Percentiles rank a stretch among this genome's conserved stretches.
Conservation (phyloP, 2,888 invertebrate species). For the Cacoxenus indagator region DNA sequence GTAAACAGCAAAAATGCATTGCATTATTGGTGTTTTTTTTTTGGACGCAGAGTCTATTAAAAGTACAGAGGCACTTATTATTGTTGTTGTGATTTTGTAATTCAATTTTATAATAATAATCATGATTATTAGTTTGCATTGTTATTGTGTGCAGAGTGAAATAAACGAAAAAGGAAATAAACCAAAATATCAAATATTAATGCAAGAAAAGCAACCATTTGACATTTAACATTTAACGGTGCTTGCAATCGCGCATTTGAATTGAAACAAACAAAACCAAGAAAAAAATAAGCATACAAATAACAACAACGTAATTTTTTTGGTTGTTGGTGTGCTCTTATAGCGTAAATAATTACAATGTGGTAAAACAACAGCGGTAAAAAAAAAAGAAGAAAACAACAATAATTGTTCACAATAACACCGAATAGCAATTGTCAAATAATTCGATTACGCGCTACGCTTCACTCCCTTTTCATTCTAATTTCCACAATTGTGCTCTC, state of each 20-base stretch:
- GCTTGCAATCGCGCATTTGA: not conserved
- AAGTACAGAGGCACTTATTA: not conserved
- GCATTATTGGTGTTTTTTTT: no score
- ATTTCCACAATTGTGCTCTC: slow-evolving; percentile 19
- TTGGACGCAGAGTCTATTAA: no score
- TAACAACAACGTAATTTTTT: not conserved
- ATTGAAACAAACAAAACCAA: not conserved
- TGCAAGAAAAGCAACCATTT: not conserved
- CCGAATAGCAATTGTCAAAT: not conserved
- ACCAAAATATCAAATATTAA: not conserved
- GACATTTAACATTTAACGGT: slow-evolving; percentile 15
- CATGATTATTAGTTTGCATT: not conserved
- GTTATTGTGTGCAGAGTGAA: not conserved
- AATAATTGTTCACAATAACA: not conserved
- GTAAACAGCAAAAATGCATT: no score
- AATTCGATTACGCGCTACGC: not conserved
- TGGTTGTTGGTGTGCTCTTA: not conserved
- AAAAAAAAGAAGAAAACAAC: slow-evolving; percentile 37
- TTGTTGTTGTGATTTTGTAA: not conserved
- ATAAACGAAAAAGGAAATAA: not conserved
- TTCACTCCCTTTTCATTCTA: not conserved
- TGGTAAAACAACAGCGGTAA: not conserved
- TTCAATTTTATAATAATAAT: not conserved
- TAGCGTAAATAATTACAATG: slow-evolving; percentile 9
- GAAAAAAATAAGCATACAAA: not conserved